Conservation (phyloP, 2,888 invertebrate species). For the Polydesmus complanatus region DNA sequence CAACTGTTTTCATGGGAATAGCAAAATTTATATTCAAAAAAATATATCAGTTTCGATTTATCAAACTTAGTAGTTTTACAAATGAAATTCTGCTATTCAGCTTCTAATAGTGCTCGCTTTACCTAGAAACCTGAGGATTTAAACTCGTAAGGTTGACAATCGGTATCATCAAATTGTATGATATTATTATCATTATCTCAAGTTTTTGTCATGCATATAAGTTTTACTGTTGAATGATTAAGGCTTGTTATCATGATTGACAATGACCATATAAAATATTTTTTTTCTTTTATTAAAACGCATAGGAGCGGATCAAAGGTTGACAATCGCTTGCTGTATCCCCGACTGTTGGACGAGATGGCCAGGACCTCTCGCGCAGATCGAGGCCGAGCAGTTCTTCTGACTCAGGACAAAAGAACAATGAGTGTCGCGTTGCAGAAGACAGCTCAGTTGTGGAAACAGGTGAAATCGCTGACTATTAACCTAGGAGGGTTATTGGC, state of each 20-base stretch:
- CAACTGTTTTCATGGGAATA: no score
- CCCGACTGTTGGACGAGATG: slow-evolving; percentile 37
- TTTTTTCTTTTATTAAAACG: background rate
- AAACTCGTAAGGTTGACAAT: no score
- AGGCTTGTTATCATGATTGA: background rate
- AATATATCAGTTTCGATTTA: no score
- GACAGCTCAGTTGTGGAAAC: slow-evolving; percentile 25
- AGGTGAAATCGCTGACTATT: slow-evolving; percentile 23
- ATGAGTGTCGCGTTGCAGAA: slow-evolving; percentile 22
- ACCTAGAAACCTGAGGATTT: no score
- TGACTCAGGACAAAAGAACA: slow-evolving; percentile 34
- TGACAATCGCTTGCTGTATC: slow-evolving; percentile 41
- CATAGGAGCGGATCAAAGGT: slow-evolving; percentile 37
- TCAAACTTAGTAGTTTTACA: no score
- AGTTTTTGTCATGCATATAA: no score
- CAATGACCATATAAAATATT: background rate
- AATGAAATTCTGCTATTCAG: no score
- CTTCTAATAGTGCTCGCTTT: no score
- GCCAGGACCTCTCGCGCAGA: slow-evolving; percentile 35
- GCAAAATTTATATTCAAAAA: no score
- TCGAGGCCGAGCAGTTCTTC: slow-evolving; percentile 39
- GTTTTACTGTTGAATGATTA: background rate
- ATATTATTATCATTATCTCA: no score
- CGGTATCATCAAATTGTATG: no score
- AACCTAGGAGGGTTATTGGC: slow-evolving; percentile 33